A percentile compares a stretch with the other conserved stretches of the same genome.
Evolutionary conservation across 1,140 invertebrate genomes (phyloP).

Genomic region (Lepidurus packardi): DNA sequence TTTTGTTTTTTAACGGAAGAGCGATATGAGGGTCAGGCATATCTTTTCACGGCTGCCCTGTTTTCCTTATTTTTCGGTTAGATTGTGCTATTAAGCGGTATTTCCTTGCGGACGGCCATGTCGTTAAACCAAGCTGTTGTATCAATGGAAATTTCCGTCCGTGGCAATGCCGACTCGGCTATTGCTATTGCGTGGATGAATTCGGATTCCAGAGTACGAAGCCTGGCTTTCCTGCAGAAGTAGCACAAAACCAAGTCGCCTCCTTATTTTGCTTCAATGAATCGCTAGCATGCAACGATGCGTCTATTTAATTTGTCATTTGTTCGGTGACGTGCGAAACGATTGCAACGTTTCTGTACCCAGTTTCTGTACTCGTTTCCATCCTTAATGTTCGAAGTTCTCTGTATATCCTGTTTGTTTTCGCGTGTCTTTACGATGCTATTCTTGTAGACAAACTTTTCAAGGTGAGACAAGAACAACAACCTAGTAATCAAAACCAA

Average conservation of each 20-base stretch:
- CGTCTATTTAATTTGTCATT: background rate
- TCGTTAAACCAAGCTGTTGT: conserved; percentile 48
- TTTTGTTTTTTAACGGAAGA: too few species aligned
- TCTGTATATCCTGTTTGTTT: background rate
- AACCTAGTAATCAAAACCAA: background rate
- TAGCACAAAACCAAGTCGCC: background rate
- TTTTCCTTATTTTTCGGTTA: background rate
- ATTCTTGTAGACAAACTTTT: background rate
- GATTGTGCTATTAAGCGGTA: conserved; percentile 35
- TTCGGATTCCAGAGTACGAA: conserved; percentile 44
- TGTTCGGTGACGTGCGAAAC: conserved; percentile 8
- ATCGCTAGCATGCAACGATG: background rate
- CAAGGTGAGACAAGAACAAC: conserved; percentile 9
- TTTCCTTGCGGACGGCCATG: conserved; percentile 23
- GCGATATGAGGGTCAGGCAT: too few species aligned
- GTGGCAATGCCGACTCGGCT: conserved; percentile 52
- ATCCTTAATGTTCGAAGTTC: background rate
- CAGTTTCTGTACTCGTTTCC: background rate
- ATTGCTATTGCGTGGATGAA: conserved; percentile 54
- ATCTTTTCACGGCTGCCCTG: too few species aligned
- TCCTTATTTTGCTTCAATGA: background rate
- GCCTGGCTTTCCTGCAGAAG: background rate
- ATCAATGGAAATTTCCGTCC: conserved; percentile 54
- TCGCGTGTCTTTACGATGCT: background rate
- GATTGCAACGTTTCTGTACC: background rate